Base-by-base conservation (phyloP, 2,888 invertebrate genomes). In the Erannis defoliaria region DNA sequence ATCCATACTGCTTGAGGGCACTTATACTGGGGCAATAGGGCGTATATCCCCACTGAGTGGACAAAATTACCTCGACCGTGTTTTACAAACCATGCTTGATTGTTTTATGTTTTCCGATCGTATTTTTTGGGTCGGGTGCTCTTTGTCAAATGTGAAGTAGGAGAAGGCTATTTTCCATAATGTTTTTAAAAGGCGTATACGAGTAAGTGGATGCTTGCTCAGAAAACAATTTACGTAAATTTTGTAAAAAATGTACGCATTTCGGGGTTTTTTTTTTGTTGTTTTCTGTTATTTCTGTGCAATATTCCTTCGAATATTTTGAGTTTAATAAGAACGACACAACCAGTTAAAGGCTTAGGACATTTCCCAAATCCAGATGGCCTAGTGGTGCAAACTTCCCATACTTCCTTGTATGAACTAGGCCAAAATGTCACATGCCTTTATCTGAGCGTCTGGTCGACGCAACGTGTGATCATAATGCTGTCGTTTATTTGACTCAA, bases 1-100 rank as follows among this genome's bases (percentile, higher is more conserved):
- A 86, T 84, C 89, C 86, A 84, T 86, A 81, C 77, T 81, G 84
- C 81, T 84, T 72, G 82, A 88, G 90, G 84, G 87, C 78, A 79
- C 89, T 89, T 80, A 71, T 72, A 53, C 62, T 48, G 74, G 71
- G 69, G 70, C 72, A 76, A 78, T 79, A 76, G 75, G 84, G 79
- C 75, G 82, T 82, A 80, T 81, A 85, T 86, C 85, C 82, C 76
- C 79, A 82, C 86, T 77, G 83, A 88, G 89, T 86, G 86, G 88
- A 85, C 85, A 81, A 86, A 62, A 89, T 89, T 88, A 87, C 86
- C 85, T 82, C 76, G 75, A 70, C 79, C 85, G 74, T 86, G 85
- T 86, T 88, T 86, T 84, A 85, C 84, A 58, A 55, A 62, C 56
- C 19, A 56, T 42, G 56, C 60, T 63, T 50, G 55, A 61, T 60